Percentiles rank a stretch among this genome's conserved stretches.
phyloP scores from a whole-genome alignment of 2,797 vertebrate species.

The Gymnopithys bicolor region DNA sequence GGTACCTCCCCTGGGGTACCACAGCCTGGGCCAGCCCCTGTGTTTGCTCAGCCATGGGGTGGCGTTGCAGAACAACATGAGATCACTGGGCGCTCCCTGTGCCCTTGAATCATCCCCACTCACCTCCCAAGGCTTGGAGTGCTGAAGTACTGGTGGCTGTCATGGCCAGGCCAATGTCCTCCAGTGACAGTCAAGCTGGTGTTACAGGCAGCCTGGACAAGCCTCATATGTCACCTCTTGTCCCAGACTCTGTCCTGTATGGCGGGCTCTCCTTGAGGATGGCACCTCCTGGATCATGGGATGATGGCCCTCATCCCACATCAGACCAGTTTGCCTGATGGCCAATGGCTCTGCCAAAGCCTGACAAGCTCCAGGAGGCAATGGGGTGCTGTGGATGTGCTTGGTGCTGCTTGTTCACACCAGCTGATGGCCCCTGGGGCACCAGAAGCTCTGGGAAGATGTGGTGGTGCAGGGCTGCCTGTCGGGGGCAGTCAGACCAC shows the following conservation, averaged over 20 bases:
- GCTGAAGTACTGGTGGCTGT: neutral
- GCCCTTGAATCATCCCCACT: neutral
- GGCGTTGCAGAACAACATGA: neutral
- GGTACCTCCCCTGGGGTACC: neutral
- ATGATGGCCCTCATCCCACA: fast-evolving
- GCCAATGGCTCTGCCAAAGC: neutral
- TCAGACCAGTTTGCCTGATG: neutral
- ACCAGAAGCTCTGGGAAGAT: neutral
- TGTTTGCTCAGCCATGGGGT: constrained; percentile 1
- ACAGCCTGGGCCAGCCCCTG: neutral
- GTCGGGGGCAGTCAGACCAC: neutral
- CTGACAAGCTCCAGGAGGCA: neutral
- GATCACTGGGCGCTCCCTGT: neutral
- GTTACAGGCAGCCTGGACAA: neutral
- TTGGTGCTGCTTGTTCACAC: neutral
- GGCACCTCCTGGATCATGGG: neutral
- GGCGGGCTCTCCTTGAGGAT: fast-evolving
- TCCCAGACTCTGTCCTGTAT: neutral
- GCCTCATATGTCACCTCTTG: neutral
- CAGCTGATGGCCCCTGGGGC: fast-evolving
- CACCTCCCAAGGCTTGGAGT: fast-evolving
- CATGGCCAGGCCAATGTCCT: neutral
- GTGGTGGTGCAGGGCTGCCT: fast-evolving
- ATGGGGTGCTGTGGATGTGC: neutral
- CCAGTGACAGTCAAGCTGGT: neutral